Percentiles rank a stretch among this genome's conserved stretches.
These are phyloP conservation scores for Nephrotoma flavescens DNA, from an alignment of 2,888 invertebrate species.

Conservation along the genomic window DNA sequence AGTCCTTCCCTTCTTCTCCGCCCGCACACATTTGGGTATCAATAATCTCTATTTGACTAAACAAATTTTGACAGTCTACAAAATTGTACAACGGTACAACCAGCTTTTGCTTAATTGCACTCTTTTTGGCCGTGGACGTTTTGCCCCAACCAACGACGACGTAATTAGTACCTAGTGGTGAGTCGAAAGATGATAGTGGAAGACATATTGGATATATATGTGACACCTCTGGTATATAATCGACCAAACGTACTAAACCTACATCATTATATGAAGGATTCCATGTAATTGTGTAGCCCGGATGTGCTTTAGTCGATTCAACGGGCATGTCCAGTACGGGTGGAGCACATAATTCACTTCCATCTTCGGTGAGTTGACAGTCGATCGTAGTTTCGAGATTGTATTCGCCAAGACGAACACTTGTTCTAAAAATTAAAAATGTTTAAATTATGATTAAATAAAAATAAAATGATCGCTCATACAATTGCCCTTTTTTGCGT, in stretches of 20 bases:
- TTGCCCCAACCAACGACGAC: slow-evolving; percentile 47
- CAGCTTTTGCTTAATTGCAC: slow-evolving; percentile 41
- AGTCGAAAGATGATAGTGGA: slow-evolving; percentile 22
- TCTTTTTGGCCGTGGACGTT: slow-evolving; percentile 36
- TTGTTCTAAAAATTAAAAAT: slow-evolving; percentile 20
- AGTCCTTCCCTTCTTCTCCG: slow-evolving; percentile 47
- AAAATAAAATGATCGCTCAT: slow-evolving; percentile 25
- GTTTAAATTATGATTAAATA: neutral
- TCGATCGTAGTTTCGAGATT: slow-evolving; percentile 44
- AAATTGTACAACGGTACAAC: slow-evolving; percentile 34
- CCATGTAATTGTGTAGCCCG: slow-evolving; percentile 37
- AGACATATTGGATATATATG: slow-evolving; percentile 45
- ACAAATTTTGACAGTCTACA: slow-evolving; percentile 32
- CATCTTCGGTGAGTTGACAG: slow-evolving; percentile 39
- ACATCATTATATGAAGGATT: slow-evolving; percentile 41
- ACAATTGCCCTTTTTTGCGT: slow-evolving; percentile 37
- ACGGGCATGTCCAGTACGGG: slow-evolving; percentile 45
- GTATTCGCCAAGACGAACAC: slow-evolving; percentile 49
- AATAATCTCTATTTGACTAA: slow-evolving; percentile 20
- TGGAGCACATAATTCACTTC: slow-evolving; percentile 42
- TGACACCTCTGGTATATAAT: slow-evolving; percentile 30
- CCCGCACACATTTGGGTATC: slow-evolving; percentile 51
- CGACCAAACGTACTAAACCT: slow-evolving; percentile 33
- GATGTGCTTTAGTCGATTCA: slow-evolving; percentile 46
- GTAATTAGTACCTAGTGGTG: slow-evolving; percentile 34